Percentiles rank a stretch among this genome's conserved stretches.
Evolutionary conservation across 1,140 invertebrate species (phyloP).

Genomic region (Nebria ingens): DNA sequence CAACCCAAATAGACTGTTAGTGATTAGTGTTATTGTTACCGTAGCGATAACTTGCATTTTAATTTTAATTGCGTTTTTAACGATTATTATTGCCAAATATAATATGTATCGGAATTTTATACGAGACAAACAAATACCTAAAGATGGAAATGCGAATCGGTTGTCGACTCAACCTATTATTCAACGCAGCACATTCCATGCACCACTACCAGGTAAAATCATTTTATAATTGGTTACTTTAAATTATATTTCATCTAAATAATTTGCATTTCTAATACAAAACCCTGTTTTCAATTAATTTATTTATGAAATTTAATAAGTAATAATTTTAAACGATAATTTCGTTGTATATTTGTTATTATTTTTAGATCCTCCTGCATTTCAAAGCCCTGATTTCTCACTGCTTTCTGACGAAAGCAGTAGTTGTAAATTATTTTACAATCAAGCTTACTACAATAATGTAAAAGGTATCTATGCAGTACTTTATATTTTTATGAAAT

Average conservation of each 20-base stretch:
- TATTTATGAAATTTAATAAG: background rate
- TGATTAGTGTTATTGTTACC: background rate
- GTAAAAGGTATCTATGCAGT: no score
- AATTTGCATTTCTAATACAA: background rate
- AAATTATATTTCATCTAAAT: no score
- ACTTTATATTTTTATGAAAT: no score
- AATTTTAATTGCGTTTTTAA: background rate
- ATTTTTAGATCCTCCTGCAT: background rate
- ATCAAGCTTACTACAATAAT: no score
- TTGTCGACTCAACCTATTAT: background rate
- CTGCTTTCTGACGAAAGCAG: background rate
- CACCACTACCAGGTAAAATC: slow-evolving; percentile 1
- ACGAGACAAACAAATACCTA: background rate
- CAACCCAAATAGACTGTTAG: background rate
- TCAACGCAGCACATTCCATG: background rate
- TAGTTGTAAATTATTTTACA: background rate
- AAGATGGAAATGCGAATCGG: background rate
- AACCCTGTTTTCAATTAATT: background rate
- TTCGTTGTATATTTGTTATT: background rate
- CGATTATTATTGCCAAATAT: background rate
- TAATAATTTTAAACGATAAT: background rate
- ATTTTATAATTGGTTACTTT: background rate
- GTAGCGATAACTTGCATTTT: background rate
- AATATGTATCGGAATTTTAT: background rate
- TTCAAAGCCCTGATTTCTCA: background rate